Evolutionary conservation across 1,140 invertebrate species (phyloP).

Genomic region (Cardiocondyla obscurior): DNA sequence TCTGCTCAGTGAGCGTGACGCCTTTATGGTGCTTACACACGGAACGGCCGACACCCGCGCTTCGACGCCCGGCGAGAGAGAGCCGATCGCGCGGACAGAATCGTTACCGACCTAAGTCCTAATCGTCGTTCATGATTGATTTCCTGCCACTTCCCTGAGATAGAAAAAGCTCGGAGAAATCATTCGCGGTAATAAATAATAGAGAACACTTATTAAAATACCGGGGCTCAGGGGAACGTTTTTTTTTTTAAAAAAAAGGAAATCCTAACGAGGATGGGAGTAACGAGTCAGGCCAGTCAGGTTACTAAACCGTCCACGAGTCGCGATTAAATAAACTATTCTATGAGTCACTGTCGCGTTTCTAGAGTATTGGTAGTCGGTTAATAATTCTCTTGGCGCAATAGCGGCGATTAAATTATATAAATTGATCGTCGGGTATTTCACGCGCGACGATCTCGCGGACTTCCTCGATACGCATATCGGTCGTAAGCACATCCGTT

Average conservation of each 20-base stretch:
- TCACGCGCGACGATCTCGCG: neutral
- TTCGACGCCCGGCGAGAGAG: constrained; percentile 26
- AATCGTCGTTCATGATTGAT: neutral
- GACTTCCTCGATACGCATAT: neutral
- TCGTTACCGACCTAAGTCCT: neutral
- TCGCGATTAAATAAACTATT: constrained; percentile 1
- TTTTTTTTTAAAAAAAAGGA: neutral
- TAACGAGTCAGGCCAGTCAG: neutral
- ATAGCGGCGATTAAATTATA: constrained; percentile 13
- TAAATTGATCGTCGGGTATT: neutral
- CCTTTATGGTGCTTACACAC: constrained; percentile 78
- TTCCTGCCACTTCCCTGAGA: neutral
- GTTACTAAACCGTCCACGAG: constrained; percentile 2
- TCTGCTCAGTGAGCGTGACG: constrained; percentile 74
- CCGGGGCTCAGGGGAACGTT: neutral
- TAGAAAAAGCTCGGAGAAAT: neutral
- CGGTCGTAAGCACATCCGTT: neutral
- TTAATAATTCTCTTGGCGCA: constrained; percentile 1
- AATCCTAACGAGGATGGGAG: neutral
- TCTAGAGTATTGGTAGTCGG: neutral
- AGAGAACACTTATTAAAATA: neutral
- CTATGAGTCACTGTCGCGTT: constrained; percentile 22
- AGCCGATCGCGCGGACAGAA: constrained; percentile 3
- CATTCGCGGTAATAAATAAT: neutral
- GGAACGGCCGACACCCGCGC: constrained; percentile 68